phyloP scores from a whole-genome alignment of 2,113 vertebrate species.

The Oxyura jamaicensis region DNA sequence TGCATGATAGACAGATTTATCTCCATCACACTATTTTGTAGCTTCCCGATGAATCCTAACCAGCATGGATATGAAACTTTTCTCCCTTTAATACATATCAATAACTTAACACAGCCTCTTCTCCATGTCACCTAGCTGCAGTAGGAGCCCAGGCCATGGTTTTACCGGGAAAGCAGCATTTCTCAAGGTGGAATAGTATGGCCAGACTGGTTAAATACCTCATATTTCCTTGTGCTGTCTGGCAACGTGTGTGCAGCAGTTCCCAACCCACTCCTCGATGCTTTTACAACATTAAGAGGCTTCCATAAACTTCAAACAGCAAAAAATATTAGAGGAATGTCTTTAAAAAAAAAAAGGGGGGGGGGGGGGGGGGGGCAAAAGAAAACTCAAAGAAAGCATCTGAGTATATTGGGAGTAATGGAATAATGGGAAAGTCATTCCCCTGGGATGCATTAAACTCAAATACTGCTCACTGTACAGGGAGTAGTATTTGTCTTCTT shows the following conservation, averaged over 20 bases:
- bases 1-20: constrained; percentile 21
- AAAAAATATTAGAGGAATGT: neutral
- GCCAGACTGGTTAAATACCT: neutral
- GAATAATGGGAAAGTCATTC: neutral
- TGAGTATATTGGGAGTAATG: neutral
- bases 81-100: neutral
- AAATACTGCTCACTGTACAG: neutral
- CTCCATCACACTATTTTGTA: neutral
- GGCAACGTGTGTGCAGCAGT: neutral
- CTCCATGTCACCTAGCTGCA: neutral
- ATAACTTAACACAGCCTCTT: neutral
- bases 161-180: constrained; percentile 17
- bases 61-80: neutral
- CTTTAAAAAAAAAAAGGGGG: too few species aligned
- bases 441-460: neutral
- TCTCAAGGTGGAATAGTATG: neutral
- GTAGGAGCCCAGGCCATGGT: rapidly evolving
- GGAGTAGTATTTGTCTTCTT: neutral
- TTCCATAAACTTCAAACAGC: neutral
- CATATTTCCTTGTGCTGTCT: neutral
- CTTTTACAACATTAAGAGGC: neutral
- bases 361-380: too few species aligned
- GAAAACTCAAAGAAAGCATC: neutral
- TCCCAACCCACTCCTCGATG: neutral
- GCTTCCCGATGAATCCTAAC: constrained; percentile 18